These are phyloP conservation scores for Gopherus flavomarginatus DNA, from an alignment of 2,113 vertebrate species.

Conservation along the genomic window DNA sequence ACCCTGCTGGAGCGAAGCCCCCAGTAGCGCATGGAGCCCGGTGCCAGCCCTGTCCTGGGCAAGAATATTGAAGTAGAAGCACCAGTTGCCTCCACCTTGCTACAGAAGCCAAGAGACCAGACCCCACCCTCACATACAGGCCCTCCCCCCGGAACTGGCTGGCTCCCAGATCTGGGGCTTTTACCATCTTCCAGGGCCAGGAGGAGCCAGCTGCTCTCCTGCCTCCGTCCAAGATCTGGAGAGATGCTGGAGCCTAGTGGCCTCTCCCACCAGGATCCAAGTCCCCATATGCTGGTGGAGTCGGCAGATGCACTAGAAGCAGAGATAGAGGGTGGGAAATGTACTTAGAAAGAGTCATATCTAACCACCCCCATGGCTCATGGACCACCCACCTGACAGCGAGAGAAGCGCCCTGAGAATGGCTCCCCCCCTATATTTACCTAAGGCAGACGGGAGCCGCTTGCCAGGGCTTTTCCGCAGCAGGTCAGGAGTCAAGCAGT, in stretches of 20 bases:
- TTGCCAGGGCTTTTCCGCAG: no score
- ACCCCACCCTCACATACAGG: no score
- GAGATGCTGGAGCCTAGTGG: background rate
- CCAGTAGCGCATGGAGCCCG: background rate
- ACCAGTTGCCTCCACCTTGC: background rate
- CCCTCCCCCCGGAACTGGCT: no score
- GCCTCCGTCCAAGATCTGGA: background rate
- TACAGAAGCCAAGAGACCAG: background rate
- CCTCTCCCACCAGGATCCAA: background rate
- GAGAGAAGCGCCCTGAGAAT: background rate
- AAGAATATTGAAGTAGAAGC: background rate
- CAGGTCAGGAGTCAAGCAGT: no score
- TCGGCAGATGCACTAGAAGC: background rate
- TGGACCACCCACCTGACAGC: no score
- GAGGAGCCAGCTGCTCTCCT: background rate
- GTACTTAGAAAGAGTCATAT: background rate
- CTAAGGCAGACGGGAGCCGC: no score
- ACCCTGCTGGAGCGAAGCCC: background rate
- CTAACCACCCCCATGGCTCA: no score
- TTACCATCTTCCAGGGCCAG: background rate
- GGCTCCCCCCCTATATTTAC: no score
- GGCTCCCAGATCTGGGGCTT: background rate
- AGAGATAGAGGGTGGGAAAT: background rate
- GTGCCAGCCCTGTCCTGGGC: background rate
- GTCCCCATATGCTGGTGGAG: background rate